A percentile compares a stretch with the other conserved stretches of the same genome.
phyloP scores from a whole-genome alignment of 2,888 invertebrate genomes.

The Tetrapedia diversipes region DNA sequence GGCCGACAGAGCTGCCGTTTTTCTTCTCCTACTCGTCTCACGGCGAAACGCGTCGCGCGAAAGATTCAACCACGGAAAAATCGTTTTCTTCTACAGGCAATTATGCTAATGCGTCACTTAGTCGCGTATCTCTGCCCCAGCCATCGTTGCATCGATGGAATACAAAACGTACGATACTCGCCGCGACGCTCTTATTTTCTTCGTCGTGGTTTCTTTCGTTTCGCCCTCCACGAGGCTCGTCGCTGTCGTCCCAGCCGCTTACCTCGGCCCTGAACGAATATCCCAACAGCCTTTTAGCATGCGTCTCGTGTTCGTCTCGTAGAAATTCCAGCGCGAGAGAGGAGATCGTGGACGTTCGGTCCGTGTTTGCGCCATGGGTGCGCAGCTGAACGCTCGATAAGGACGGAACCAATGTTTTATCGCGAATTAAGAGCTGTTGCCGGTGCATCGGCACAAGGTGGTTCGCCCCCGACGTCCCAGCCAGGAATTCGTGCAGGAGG shows the following conservation, averaged over 20 bases:
- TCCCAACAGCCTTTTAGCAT: conserved; percentile 41
- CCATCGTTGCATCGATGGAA: background rate
- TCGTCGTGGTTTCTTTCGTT: background rate
- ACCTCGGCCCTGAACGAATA: conserved; percentile 13
- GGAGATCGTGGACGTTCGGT: conserved; percentile 60
- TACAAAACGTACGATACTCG: background rate
- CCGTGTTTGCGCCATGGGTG: conserved; percentile 74
- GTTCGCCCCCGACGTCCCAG: conserved; percentile 3
- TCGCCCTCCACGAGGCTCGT: background rate
- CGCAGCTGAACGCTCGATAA: conserved; percentile 64
- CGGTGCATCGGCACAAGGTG: background rate
- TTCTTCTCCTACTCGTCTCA: background rate
- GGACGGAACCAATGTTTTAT: conserved; percentile 75
- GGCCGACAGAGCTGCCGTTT: background rate
- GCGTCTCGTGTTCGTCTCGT: conserved; percentile 6
- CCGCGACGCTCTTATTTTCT: background rate
- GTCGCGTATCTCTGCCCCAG: background rate
- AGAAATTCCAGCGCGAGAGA: conserved; percentile 30
- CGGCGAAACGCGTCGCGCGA: background rate
- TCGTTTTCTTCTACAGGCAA: conserved; percentile 30
- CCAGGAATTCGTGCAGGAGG: conserved; percentile 54
- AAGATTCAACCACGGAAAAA: conserved; percentile 25
- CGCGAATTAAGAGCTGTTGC: conserved; percentile 75
- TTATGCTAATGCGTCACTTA: conserved; percentile 46
- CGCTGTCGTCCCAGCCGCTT: background rate